Base-by-base conservation (phyloP, 2,797 vertebrate genomes). In the Channa striata region DNA sequence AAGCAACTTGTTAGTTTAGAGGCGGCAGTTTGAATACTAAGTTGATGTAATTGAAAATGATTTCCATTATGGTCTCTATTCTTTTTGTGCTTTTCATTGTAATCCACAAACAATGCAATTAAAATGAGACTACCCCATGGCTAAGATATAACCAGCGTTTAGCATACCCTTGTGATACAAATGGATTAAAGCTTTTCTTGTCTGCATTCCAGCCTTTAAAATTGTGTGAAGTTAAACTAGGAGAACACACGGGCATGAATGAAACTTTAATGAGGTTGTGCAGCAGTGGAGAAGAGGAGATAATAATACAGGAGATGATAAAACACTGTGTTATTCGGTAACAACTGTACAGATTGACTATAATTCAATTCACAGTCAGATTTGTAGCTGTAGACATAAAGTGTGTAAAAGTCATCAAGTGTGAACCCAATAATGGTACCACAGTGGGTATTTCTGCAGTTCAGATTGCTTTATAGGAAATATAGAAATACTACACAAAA, bases 251-350 rank as follows among this genome's bases (percentile, higher is more conserved):
- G n/a, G 17, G 60, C 62, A 68, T 37, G 21, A 59, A 84, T 87
- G 63, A 74, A 85, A 81, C 62, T 82, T 84, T 83, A 84, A 91
- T 85, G 80, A 83, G 72, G 68, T 21, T 46, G 19, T 72, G 67
- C 56, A 64, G 57, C 53, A 34, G 72, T 30, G 9, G 51, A 59
- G 60, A 48, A 20, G 48, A 64, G n/a, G 44, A 57, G 65, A 49
- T 58, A 16, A 76, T 58, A 16, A 19, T 13, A 48, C 30, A 46
- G 19, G 23, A 62, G 33, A 80, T 50, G 67, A 77, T 74, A 36
- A 57, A 70, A 68, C 42, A 73, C 77, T 68, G 23, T 46, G n/a
- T 39, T 44, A 48, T 30, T 30, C 6, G 25, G 25, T 20, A 37
- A 59, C 25, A 58, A 25, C 0, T 17, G 11, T 16, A 59, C n/a